A percentile compares a stretch with the other conserved stretches of the same genome.
Conservation (phyloP, 2,113 vertebrate genomes). For the Chlorodrepanis virens region DNA sequence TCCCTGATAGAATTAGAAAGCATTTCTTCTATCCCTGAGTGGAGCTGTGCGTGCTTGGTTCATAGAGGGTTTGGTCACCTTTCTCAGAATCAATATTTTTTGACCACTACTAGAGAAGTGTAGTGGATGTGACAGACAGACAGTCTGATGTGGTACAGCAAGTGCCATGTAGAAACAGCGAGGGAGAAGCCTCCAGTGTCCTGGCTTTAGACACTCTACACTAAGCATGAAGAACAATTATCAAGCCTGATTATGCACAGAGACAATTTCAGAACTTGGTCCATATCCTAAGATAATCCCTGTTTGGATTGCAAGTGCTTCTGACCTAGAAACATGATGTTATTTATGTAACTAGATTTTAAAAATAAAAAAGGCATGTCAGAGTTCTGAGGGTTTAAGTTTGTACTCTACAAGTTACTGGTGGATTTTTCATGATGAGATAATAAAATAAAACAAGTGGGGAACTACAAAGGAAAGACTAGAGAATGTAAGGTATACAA, state of each 20-base stretch:
- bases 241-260: background rate
- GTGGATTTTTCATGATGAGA: background rate
- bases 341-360: background rate
- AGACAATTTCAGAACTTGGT: background rate
- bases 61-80: background rate
- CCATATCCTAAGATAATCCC: background rate
- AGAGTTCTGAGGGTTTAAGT: background rate
- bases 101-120: background rate
- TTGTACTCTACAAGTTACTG: background rate
- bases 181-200: background rate
- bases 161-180: background rate
- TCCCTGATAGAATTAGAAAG: background rate
- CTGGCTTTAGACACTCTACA: background rate
- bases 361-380: background rate
- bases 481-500: background rate
- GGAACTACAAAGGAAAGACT: background rate
- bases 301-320: background rate
- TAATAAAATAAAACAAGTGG: background rate
- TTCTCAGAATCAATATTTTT: background rate
- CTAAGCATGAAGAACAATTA: background rate
- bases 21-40: fast-evolving
- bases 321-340: background rate
- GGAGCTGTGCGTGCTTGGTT: background rate
- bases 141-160: background rate
- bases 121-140: background rate